Conservation (phyloP, 2,797 vertebrate genomes). For the Aplochiton taeniatus region DNA sequence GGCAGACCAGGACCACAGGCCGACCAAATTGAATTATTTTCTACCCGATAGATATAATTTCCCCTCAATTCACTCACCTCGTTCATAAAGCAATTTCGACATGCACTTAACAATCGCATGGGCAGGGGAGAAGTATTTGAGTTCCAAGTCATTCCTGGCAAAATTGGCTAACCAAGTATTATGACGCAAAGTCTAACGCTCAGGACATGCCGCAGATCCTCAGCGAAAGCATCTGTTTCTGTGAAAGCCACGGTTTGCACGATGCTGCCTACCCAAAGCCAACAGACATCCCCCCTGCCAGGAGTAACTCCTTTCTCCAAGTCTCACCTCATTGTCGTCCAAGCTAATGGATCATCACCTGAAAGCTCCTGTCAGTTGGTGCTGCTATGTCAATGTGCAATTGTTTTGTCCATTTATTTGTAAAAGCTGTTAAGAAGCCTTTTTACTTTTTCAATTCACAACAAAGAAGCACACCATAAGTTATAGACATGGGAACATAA, state of each 20-base stretch:
- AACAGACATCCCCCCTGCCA: background rate
- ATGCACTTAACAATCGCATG: slow-evolving; percentile 1
- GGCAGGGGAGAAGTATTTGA: slow-evolving; percentile 10
- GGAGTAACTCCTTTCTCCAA: slow-evolving; percentile 1
- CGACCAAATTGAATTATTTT: slow-evolving; percentile 36
- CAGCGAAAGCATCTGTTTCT: slow-evolving; percentile 53
- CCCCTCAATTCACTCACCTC: slow-evolving; percentile 9
- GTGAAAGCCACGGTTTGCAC: slow-evolving; percentile 19
- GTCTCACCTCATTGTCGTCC: slow-evolving; percentile 12
- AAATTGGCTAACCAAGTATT: slow-evolving; percentile 43
- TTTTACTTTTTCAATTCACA: too few relatives aligned
- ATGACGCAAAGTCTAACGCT: slow-evolving; percentile 56
- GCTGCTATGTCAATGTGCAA: slow-evolving; percentile 31
- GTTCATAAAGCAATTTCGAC: slow-evolving; percentile 9
- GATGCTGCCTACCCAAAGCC: slow-evolving; percentile 32
- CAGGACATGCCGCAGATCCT: slow-evolving; percentile 55
- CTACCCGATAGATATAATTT: slow-evolving; percentile 32
- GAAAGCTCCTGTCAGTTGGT: slow-evolving; percentile 61
- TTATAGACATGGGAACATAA: too few relatives aligned
- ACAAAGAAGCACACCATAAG: too few relatives aligned
- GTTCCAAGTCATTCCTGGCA: slow-evolving; percentile 60
- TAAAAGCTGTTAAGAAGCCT: too few relatives aligned
- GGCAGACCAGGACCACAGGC: slow-evolving; percentile 35
- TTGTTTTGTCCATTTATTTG: too few relatives aligned
- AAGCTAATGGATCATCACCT: background rate